Conservation (phyloP, 2,797 vertebrate genomes). For the Rhynchotus rufescens region DNA sequence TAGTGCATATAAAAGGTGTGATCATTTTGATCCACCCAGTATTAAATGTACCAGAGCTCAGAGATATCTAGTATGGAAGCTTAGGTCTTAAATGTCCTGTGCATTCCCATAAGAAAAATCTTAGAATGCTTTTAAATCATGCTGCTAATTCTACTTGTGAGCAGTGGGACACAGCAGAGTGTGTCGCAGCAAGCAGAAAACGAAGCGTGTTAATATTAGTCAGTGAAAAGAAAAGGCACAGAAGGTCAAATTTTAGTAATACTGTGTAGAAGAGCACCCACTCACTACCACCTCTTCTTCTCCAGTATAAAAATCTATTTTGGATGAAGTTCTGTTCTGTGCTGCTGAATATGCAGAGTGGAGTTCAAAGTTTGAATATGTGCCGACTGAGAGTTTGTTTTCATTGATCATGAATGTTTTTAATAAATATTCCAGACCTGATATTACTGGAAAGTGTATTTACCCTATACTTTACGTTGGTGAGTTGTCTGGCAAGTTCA, state of each 20-base stretch:
- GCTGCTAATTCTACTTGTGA: neutral
- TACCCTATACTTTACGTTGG: neutral
- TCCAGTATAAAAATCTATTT: neutral
- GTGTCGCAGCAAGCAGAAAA: neutral
- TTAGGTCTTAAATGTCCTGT: neutral
- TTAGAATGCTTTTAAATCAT: neutral
- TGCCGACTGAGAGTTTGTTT: conserved; percentile 41
- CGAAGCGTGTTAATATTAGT: neutral
- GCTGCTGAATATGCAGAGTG: neutral
- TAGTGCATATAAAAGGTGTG: neutral
- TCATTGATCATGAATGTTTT: conserved; percentile 32
- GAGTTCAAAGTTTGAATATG: neutral
- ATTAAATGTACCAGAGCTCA: neutral
- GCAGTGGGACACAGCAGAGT: neutral
- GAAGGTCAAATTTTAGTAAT: conserved; percentile 17
- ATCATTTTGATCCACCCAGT: accelerated
- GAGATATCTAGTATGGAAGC: neutral
- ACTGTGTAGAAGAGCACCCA: neutral
- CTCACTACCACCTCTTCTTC: neutral
- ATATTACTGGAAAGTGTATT: conserved; percentile 17
- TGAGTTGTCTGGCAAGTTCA: conserved; percentile 52
- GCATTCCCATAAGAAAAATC: neutral
- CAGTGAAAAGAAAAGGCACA: neutral
- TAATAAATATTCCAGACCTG: conserved; percentile 27
- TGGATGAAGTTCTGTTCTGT: neutral